Percentiles rank a stretch among this genome's conserved stretches.
These are phyloP conservation scores for Hyperoodon ampullatus DNA, from an alignment of 2,113 vertebrate genomes.

Conservation along the genomic window DNA sequence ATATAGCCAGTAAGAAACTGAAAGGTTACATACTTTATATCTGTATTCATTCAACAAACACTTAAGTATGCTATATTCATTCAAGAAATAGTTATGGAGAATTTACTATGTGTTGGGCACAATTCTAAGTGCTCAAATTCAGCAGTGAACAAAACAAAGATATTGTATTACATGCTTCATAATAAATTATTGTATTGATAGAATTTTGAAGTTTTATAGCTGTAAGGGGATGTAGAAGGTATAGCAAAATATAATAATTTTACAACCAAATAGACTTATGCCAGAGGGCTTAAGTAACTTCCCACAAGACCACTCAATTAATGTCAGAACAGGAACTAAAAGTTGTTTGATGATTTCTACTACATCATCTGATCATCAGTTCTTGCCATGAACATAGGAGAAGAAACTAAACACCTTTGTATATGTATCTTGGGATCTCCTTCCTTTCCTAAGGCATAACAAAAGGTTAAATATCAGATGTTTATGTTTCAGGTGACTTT, in stretches of 20 bases:
- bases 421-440: background rate
- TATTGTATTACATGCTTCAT: background rate
- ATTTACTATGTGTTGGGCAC: background rate
- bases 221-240: background rate
- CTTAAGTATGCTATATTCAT: background rate
- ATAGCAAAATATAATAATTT: background rate
- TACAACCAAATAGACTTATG: background rate
- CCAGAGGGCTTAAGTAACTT: background rate
- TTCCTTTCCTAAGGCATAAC: background rate
- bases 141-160: background rate
- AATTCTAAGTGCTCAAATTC: background rate
- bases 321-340: background rate
- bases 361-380: background rate
- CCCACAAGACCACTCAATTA: background rate
- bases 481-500: background rate
- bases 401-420: slow-evolving; percentile 5
- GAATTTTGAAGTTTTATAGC: background rate
- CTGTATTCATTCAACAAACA: background rate
- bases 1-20: background rate
- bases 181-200: background rate
- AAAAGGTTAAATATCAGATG: background rate
- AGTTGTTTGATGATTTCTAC: background rate
- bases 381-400: background rate
- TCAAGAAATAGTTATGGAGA: background rate
- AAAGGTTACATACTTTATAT: background rate